Evolutionary conservation across 2,797 vertebrate genomes (phyloP).

Genomic region (Sebastes kiyomatsui): DNA sequence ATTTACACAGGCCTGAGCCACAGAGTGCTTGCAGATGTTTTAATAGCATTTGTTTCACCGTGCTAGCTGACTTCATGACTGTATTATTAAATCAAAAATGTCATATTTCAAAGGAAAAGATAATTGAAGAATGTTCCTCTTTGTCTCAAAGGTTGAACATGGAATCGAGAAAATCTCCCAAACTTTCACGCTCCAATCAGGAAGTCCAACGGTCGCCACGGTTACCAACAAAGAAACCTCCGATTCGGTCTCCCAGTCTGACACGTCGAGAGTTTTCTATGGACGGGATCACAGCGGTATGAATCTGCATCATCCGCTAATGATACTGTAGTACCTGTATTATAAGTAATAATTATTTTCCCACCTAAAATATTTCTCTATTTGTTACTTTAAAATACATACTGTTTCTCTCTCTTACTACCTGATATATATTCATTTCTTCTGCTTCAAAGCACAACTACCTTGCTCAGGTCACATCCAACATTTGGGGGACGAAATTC

Average conservation of each 20-base stretch:
- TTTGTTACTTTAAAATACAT: not conserved
- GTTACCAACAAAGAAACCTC: slow-evolving; percentile 92
- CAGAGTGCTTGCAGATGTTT: not conserved
- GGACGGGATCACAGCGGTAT: slow-evolving; percentile 96
- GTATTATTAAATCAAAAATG: not conserved
- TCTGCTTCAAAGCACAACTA: slow-evolving; percentile 92
- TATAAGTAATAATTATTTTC: not conserved
- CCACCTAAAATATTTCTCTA: not conserved
- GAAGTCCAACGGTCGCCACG: slow-evolving; percentile 95
- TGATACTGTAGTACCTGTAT: not conserved
- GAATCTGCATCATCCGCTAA: not conserved
- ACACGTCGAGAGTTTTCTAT: slow-evolving; percentile 94
- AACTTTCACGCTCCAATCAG: slow-evolving; percentile 91
- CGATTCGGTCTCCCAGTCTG: slow-evolving; percentile 93
- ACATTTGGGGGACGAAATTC: no score
- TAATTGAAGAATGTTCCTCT: not conserved
- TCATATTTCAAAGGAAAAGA: not conserved
- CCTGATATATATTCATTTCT: not conserved
- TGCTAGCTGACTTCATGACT: not conserved
- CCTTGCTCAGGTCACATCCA: slow-evolving; percentile 99
- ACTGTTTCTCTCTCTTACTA: not conserved
- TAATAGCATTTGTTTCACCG: not conserved
- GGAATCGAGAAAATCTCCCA: slow-evolving; percentile 96
- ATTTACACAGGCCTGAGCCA: not conserved
- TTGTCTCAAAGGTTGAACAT: slow-evolving; percentile 89